A percentile compares a stretch with the other conserved stretches of the same genome.
phyloP scores from a whole-genome alignment of 2,797 vertebrate species.

The Clangula hyemalis region DNA sequence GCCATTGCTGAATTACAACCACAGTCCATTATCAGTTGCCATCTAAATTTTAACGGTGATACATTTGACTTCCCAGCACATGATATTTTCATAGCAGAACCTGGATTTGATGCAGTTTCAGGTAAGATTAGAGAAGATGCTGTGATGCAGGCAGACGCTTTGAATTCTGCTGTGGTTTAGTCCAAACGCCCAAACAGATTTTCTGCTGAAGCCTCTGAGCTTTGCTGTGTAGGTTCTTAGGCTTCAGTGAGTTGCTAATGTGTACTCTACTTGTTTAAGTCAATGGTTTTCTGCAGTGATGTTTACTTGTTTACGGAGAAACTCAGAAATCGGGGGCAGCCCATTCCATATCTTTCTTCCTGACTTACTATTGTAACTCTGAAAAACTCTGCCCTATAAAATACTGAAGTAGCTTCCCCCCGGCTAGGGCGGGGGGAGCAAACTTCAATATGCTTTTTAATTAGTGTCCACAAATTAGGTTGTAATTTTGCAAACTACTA shows the following conservation, averaged over 20 bases:
- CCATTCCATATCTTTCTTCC: not conserved
- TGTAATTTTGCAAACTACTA: not conserved
- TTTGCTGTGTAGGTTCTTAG: not conserved
- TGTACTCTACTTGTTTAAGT: not conserved
- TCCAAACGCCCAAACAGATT: not conserved
- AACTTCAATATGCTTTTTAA: not conserved
- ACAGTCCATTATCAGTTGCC: slow-evolving; percentile 85
- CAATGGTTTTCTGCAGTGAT: not conserved
- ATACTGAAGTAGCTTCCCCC: too few relatives aligned
- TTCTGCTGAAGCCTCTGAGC: not conserved
- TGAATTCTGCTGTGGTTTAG: not conserved
- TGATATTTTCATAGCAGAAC: slow-evolving; percentile 84
- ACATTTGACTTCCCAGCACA: slow-evolving; percentile 82
- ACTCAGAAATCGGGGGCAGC: not conserved
- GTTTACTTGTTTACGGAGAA: not conserved
- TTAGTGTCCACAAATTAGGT: not conserved
- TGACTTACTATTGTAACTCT: not conserved
- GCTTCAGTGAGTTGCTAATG: not conserved
- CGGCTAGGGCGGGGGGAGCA: not conserved
- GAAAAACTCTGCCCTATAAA: not conserved
- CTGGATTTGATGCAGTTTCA: slow-evolving; percentile 83
- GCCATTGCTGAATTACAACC: slow-evolving; percentile 83
- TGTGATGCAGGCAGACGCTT: fast-evolving
- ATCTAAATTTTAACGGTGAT: slow-evolving; percentile 84
- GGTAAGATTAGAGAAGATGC: slow-evolving; percentile 75